These are phyloP conservation scores for Conchocele bisecta DNA, from an alignment of 2,888 invertebrate genomes.

Conservation along the genomic window DNA sequence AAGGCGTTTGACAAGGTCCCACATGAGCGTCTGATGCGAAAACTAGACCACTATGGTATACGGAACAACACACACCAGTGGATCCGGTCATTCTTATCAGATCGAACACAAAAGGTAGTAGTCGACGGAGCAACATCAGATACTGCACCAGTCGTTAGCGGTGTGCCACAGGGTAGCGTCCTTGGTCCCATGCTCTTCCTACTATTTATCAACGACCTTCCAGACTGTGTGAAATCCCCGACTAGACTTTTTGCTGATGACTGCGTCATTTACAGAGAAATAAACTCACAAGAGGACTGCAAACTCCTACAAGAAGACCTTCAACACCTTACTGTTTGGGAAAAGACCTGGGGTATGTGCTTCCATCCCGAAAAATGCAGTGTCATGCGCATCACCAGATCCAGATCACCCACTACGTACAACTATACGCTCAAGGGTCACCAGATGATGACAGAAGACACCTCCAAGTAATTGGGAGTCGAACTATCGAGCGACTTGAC, in stretches of 20 bases:
- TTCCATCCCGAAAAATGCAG: constrained; percentile 38
- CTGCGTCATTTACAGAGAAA: constrained; percentile 10
- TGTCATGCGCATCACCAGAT: constrained; percentile 20
- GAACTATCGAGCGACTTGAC: too few species aligned
- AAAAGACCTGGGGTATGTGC: constrained; percentile 19
- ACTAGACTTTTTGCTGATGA: constrained; percentile 24
- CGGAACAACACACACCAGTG: background rate
- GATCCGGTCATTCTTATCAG: constrained; percentile 7
- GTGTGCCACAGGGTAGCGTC: constrained; percentile 2
- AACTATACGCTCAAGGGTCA: constrained; percentile 11
- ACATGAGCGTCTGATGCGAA: background rate
- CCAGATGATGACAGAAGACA: background rate
- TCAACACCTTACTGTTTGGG: constrained; percentile 4
- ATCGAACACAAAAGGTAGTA: constrained; percentile 10
- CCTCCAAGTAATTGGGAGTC: constrained; percentile 22
- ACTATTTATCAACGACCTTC: constrained; percentile 17
- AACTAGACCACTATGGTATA: constrained; percentile 12
- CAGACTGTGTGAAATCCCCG: background rate
- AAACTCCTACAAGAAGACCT: constrained; percentile 5
- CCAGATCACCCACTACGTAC: background rate
- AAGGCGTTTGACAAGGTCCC: constrained; percentile 24
- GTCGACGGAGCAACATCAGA: background rate
- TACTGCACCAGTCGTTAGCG: background rate
- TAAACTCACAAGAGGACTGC: background rate
- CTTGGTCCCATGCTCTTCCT: constrained; percentile 4